Evolutionary conservation across 2,888 invertebrate genomes (phyloP).

Genomic region (Eupithecia subumbrata): DNA sequence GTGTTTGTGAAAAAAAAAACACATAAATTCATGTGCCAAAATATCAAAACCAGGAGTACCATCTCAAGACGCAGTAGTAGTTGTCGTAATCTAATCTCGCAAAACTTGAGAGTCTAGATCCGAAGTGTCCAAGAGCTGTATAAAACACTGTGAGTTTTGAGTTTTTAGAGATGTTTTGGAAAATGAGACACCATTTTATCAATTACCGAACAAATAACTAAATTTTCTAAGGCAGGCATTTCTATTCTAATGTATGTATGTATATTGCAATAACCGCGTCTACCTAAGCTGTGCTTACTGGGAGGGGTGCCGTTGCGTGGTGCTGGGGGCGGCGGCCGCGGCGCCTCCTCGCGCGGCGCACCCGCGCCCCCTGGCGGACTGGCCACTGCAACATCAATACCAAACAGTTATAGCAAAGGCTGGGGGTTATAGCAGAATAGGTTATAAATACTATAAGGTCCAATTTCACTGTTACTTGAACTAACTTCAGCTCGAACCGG

Average conservation of each 20-base stretch:
- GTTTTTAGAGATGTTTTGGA: neutral
- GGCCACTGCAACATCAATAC: slow-evolving; percentile 88
- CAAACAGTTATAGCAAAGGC: slow-evolving; percentile 24
- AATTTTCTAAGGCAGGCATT: neutral
- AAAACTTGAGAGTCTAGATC: neutral
- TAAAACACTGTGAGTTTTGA: neutral
- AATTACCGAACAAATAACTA: too few relatives aligned
- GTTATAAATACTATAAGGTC: neutral
- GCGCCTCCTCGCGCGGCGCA: slow-evolving; percentile 74
- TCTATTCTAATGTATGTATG: neutral
- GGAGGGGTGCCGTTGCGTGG: slow-evolving; percentile 80
- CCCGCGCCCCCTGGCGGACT: slow-evolving; percentile 89
- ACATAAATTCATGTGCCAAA: neutral
- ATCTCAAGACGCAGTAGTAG: neutral
- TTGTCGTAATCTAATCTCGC: too few relatives aligned
- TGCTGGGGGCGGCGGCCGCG: slow-evolving; percentile 76
- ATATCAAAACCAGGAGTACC: neutral
- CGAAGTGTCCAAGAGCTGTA: neutral
- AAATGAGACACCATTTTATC: neutral
- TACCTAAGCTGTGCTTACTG: slow-evolving; percentile 76
- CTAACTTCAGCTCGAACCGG: neutral
- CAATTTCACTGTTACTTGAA: neutral
- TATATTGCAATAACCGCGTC: slow-evolving; percentile 61
- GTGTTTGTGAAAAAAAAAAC: neutral
- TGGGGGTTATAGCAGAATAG: neutral